Percentiles rank a stretch among this genome's conserved stretches.
These are phyloP conservation scores for Frieseomelitta varia DNA, from an alignment of 1,140 invertebrate species.

Conservation along the genomic window DNA sequence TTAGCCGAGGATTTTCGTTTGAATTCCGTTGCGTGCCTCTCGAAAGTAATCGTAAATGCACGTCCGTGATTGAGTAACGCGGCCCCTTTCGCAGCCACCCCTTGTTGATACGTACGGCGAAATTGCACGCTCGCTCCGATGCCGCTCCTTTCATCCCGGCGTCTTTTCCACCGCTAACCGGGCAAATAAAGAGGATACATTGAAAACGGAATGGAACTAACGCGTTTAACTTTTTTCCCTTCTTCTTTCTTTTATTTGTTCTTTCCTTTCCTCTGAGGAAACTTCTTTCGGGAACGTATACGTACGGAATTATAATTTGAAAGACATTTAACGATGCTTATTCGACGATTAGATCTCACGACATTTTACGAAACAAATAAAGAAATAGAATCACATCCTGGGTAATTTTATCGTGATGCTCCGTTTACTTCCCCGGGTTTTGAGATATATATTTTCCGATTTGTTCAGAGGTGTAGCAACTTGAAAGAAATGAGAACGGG, in stretches of 20 bases:
- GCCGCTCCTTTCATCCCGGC: constrained; percentile 6
- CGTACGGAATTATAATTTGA: neutral
- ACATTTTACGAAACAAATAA: neutral
- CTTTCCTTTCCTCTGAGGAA: neutral
- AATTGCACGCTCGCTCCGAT: constrained; percentile 6
- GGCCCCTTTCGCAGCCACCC: neutral
- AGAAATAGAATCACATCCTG: neutral
- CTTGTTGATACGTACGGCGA: constrained; percentile 17
- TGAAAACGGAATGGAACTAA: neutral
- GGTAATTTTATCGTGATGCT: too few species aligned
- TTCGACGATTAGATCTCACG: neutral
- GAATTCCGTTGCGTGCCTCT: constrained; percentile 32
- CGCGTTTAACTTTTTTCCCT: neutral
- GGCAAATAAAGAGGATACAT: constrained; percentile 11
- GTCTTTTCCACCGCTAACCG: neutral
- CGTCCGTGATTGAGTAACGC: constrained; percentile 11
- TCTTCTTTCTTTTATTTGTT: too few species aligned
- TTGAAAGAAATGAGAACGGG: too few species aligned
- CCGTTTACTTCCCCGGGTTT: too few species aligned
- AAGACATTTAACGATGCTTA: neutral
- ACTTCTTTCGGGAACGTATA: neutral
- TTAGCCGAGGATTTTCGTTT: neutral
- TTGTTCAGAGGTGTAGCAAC: too few species aligned
- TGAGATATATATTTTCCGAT: too few species aligned
- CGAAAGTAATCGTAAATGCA: constrained; percentile 28